Evolutionary conservation across 2,888 invertebrate genomes (phyloP), one percentile per base, ranked within the genome.

Genomic region (Yponomeuta malinellus): DNA sequence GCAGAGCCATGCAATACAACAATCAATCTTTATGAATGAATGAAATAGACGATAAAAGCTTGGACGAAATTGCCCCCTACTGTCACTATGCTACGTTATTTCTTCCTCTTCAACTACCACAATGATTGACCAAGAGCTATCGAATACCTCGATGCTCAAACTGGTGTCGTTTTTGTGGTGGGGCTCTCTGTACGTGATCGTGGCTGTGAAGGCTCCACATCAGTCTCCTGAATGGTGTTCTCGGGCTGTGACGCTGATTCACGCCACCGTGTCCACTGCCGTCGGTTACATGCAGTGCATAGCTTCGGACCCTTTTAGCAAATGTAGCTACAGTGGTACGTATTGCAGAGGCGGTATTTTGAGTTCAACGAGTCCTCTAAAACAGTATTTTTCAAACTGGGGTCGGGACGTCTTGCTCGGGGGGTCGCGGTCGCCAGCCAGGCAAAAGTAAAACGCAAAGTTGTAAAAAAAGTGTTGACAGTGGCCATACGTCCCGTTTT

Each of bases 111-210:
- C 52, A 15, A 59, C 52, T 59, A 12, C 52, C 69, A 77, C 74
- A 82, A 86, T 87, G 87, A 84, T 80, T 76, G 76, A 63, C 33
- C 48, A 29, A 10, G 84, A 83, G 74, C 71, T 90, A 37, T 84
- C 85, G 2, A 71, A 75, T 10, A 74, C 77, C 33, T 79, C 83
- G 10, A 74, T 89, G 64, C 65, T 83, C 10, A 88, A 89, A 74
- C 75, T 89, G 31, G 63, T 78, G 8, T 90, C 91, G 1, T 90
- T 90, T 71, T 63, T 87, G n/a, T 81, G 83, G 70, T 91, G 91
- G 90, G 75, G 77, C 70, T 78, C 77, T 63, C 72, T 85, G 43
- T 91, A 91, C 75, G 33, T 88, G 23, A 76, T 78, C 72, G 81
- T 79, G 63, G 72, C 77, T 2, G 72, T 76, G 10, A 71, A 69